Evolutionary conservation across 92 coral and sea anemone species (phyloP), one percentile per base, ranked within the genome.

Genomic region (Heteractis magnifica): DNA sequence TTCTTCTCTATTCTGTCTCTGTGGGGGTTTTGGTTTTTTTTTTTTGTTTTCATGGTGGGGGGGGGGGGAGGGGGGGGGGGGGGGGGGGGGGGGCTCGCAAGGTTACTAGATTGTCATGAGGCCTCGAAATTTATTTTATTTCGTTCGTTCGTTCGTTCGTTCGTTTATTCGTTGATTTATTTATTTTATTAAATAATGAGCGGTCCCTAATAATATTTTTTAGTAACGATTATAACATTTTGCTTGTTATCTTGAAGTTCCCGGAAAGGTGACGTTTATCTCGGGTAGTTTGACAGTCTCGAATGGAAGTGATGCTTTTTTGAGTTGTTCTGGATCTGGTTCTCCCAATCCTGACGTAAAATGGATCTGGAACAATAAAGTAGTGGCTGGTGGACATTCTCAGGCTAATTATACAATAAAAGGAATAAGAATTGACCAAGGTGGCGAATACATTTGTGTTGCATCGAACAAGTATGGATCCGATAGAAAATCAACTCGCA

Each of bases 371-470:
- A 82, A 88, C 44, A 80, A 81, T 71, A 56, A 15, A 14, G 72
- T 87, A n/a, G 79, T 93, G 3, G 85, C 59, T 12, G 77, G 82
- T 51, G 86, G 86, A 79, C 26, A 81, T 50, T 49, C 64, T 7
- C 52, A 84, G 64, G 78, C 79, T 13, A 93, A 87, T 71, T 87
- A 89, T 79, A 91, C 92, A 9, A 59, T 94, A 21, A 77, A 52
- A 49, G 84, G 52, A 49, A 81, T 84, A 41, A 79, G 81, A 49
- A 65, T 60, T 1, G 83, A 83, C 48, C 93, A 94, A 80, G 86
- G 81, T 4, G 98, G 97, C 9, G 81, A 56, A 41, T 97, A 97
- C 77, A 74, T 79, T 49, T 97, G 99, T 77, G 77, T 80, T n/a
- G 95, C 98, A 1, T 77, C 58, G n/a, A 97, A 94, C 82, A 65